phyloP scores from a whole-genome alignment of 2,113 vertebrate species.

The Lampris megalopsis region DNA sequence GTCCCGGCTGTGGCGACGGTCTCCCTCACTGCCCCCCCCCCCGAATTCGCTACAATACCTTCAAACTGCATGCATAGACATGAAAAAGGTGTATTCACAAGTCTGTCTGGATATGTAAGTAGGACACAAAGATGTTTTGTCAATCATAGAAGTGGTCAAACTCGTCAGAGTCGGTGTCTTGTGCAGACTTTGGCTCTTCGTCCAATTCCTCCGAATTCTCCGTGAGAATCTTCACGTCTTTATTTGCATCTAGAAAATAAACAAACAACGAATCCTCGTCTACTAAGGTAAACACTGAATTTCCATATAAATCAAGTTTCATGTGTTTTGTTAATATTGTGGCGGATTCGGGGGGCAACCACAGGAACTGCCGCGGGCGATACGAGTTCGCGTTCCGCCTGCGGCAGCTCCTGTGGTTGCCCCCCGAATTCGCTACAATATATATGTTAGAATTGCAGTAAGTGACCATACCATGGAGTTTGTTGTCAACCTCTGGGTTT shows the following conservation, averaged over 20 bases:
- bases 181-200: neutral
- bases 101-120: too few species aligned
- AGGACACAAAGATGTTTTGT: slow-evolving; percentile 6
- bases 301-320: neutral
- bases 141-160: slow-evolving; percentile 81
- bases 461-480: slow-evolving; percentile 56
- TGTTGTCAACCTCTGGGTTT: slow-evolving; percentile 4
- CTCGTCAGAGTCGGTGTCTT: slow-evolving; percentile 69
- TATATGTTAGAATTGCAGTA: neutral
- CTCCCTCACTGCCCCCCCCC: too few species aligned
- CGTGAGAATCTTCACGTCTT: slow-evolving; percentile 52
- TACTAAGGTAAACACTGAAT: too few species aligned
- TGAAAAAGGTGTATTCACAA: too few species aligned
- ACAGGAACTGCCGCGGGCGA: too few species aligned
- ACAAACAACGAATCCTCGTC: neutral
- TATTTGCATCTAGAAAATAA: slow-evolving; percentile 44
- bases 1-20: too few species aligned
- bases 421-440: too few species aligned
- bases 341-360: too few species aligned
- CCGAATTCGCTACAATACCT: too few species aligned
- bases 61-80: too few species aligned
- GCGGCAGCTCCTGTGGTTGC: too few species aligned
- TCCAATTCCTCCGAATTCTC: slow-evolving; percentile 38
- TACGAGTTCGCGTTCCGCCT: too few species aligned
- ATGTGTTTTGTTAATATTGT: neutral